Evolutionary conservation across 2,888 invertebrate genomes (phyloP), one percentile per base, ranked within the genome.

Genomic region (Salticus scenicus): DNA sequence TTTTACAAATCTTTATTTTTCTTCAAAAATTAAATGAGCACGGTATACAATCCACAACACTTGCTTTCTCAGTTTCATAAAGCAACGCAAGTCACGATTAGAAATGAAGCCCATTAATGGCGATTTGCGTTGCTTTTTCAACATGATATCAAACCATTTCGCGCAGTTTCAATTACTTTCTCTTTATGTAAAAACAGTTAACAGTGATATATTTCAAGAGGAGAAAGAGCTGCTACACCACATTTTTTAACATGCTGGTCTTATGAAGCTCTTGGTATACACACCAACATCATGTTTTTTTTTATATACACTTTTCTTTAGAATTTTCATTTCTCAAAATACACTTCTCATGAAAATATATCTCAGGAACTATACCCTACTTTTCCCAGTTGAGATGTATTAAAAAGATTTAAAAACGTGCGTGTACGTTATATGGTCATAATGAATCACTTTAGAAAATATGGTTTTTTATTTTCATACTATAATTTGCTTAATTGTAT

Each of bases 281-380:
- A 5, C 30, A 30, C 66, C 24, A 30, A 20, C 57, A 24, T 28
- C 31, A 37, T n/a, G n/a, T n/a, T n/a, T n/a, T n/a, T n/a, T n/a
- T n/a, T 10, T 74, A 74, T 64, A 12, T 74, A 63, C 63, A 74
- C 31, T 28, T 20, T 37, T 28, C 14, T 74, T 33, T 7, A 37
- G 33, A 74, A 27, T n/a, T 27, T 20, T 20, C 33, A 51, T 41
- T 20, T 74, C 63, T 64, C 27, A 74, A 74, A 74, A 74, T 74
- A 74, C 37, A 24, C 27, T 37, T 31, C 63, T 71, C 47, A 42
- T 71, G 37, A 74, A 74, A 74, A 74, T 74, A 74, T 63, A 74
- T 74, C 74, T 74, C 74, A 63, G 74, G 63, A 74, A 63, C 63
- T 63, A 63, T 24, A 74, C 28, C 74, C 74, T 74, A 74, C 74